Evolutionary conservation across 1,140 invertebrate genomes (phyloP).

Genomic region (Pseudobourletiella spinata): DNA sequence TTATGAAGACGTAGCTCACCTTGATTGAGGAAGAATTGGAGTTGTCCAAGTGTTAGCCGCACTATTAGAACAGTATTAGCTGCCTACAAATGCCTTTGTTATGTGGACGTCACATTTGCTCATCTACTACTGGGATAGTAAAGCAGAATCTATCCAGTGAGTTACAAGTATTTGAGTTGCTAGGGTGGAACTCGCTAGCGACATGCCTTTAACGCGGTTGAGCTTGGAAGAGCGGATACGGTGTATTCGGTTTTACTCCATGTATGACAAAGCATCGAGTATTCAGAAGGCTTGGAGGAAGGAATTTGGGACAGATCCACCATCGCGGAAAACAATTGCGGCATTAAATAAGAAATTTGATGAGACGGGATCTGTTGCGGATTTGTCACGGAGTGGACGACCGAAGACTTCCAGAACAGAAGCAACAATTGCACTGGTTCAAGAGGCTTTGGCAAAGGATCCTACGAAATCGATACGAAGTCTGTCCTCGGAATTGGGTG

Average conservation of each 20-base stretch:
- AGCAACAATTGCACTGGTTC: conserved; percentile 21
- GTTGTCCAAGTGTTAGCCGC: too few relatives aligned
- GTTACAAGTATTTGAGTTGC: background rate
- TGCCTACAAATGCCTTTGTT: background rate
- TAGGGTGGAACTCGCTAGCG: background rate
- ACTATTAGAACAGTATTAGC: too few relatives aligned
- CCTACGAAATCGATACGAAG: conserved; percentile 28
- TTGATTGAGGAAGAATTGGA: too few relatives aligned
- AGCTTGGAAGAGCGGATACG: conserved; percentile 28
- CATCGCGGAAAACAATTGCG: conserved; percentile 29
- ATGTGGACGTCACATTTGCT: background rate
- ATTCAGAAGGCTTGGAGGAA: conserved; percentile 30
- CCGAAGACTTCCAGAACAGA: conserved; percentile 29
- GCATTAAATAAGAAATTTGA: conserved; percentile 33
- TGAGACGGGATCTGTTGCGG: conserved; percentile 32
- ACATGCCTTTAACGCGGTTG: conserved; percentile 26
- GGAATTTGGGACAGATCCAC: conserved; percentile 30
- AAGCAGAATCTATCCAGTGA: too few relatives aligned
- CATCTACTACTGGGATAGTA: too few relatives aligned
- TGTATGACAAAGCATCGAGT: conserved; percentile 21
- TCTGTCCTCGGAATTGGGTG: conserved; percentile 27
- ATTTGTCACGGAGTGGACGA: conserved; percentile 24
- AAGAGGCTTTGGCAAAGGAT: conserved; percentile 20
- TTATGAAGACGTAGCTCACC: too few relatives aligned
- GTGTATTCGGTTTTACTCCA: conserved; percentile 21